Base-by-base conservation (phyloP, 2,888 invertebrate species). In the Doris montereyensis region DNA sequence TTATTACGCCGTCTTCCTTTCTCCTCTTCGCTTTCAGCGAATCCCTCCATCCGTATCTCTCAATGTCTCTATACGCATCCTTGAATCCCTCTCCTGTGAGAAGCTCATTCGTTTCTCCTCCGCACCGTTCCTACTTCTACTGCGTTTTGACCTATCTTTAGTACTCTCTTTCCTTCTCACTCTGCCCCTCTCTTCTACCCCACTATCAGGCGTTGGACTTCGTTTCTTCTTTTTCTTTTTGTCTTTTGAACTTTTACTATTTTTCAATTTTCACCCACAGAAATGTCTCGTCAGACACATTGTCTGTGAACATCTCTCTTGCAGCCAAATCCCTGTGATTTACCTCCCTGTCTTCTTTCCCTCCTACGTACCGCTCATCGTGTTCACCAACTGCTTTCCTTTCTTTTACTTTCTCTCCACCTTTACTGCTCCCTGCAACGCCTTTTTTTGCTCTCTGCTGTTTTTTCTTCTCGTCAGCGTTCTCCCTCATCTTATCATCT, bases 21-120 rank as follows among this genome's bases (percentile, higher is more conserved):
- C 81, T 67, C 71, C 77, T 60, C 75, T 77, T 76, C 79, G 76
- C 26, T 78, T 81, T 5, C 76, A 76, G 57, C 58, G 76, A 24
- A 34, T 70, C 28, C 17, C 71, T 62, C 4, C 30, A 26, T 17
- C 52, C 67, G 52, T 58, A 32, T 52, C 76, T 77, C 4, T 35
- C 35, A 28, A 72, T 76, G 26, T 41, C 77, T 60, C 80, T 81
- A 30, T 80, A 78, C 28, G 68, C 77, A 26, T 71, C 68, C 26
- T 78, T 76, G 30, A n/a, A n/a, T n/a, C n/a, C n/a, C n/a, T n/a
- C n/a, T n/a, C n/a, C n/a, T n/a, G n/a, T n/a, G n/a, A n/a, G n/a
- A n/a, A n/a, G n/a, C n/a, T n/a, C n/a, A n/a, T n/a, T 60, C 71
- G 26, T 75, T 75, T 75, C 65, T 65, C 76, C 62, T 21, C 62